A percentile compares a stretch with the other conserved stretches of the same genome.
Conservation (phyloP, 2,888 invertebrate genomes). For the Pristionchus exspectatus region DNA sequence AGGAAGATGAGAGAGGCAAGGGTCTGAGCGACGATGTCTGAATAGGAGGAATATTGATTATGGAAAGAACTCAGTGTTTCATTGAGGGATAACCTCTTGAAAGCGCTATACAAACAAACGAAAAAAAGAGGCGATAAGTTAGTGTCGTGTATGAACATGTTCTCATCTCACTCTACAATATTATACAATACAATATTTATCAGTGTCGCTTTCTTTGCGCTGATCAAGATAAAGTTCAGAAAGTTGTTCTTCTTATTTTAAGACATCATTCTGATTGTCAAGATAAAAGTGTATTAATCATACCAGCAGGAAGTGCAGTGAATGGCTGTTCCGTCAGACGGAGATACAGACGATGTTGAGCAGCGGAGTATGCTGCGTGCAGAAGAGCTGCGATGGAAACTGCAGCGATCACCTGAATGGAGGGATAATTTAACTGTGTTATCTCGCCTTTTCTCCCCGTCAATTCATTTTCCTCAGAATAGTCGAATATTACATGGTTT, state of each 20-base stretch:
- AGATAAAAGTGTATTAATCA: neutral
- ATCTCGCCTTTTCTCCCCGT: no score
- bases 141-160: no score
- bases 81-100: neutral
- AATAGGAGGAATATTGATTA: neutral
- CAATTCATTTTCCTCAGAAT: no score
- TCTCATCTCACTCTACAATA: no score
- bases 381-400: constrained; percentile 71
- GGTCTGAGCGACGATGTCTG: constrained; percentile 64
- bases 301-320: constrained; percentile 67
- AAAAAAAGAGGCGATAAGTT: neutral
- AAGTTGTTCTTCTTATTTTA: no score
- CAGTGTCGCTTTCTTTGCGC: no score
- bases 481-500: neutral
- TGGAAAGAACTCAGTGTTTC: neutral
- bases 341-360: constrained; percentile 78
- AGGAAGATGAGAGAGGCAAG: constrained; percentile 74
- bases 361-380: constrained; percentile 79
- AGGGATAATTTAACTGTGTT: neutral
- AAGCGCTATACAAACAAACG: neutral
- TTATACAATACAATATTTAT: no score
- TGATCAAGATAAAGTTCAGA: no score
- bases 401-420: constrained; percentile 61
- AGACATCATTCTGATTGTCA: neutral
- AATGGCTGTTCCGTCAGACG: constrained; percentile 75